Conservation (phyloP, 1,140 invertebrate genomes). For the Habropoda laboriosa region DNA sequence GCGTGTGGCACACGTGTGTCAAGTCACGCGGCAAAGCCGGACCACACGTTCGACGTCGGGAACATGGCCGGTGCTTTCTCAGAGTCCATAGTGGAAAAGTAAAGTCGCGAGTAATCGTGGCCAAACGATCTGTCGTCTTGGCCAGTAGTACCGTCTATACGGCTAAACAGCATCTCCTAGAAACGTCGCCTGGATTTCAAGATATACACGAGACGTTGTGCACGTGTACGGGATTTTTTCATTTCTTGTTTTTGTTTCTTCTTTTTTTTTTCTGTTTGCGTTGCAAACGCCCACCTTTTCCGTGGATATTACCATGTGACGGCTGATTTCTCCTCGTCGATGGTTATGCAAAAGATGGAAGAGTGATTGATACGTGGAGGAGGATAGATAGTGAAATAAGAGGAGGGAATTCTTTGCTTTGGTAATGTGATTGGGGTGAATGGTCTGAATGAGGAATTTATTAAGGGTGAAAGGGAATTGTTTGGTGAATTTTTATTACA, state of each 20-base stretch:
- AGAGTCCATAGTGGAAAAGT: conserved; percentile 37
- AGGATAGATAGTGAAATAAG: neutral
- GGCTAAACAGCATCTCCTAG: neutral
- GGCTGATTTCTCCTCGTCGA: neutral
- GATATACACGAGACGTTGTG: too few species aligned
- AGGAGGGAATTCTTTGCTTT: too few species aligned
- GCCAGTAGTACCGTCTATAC: conserved; percentile 17
- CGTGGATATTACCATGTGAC: too few species aligned
- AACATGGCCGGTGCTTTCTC: conserved; percentile 6
- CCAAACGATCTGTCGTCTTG: conserved; percentile 45
- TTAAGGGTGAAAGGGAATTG: too few species aligned
- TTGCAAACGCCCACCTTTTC: too few species aligned
- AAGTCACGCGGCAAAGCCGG: conserved; percentile 30
- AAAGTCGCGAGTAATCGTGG: conserved; percentile 49
- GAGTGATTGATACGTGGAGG: conserved; percentile 7
- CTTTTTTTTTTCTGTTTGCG: neutral
- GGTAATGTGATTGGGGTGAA: too few species aligned
- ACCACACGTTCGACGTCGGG: conserved; percentile 46
- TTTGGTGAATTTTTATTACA: too few species aligned
- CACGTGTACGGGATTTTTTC: neutral
- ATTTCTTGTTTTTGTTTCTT: neutral
- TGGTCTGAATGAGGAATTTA: too few species aligned
- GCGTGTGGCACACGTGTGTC: conserved; percentile 42
- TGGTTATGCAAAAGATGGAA: conserved; percentile 3
- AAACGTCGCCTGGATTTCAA: conserved; percentile 12